These are phyloP conservation scores for Leptonema lineaticorne DNA, from an alignment of 1,140 invertebrate genomes.

Conservation along the genomic window DNA sequence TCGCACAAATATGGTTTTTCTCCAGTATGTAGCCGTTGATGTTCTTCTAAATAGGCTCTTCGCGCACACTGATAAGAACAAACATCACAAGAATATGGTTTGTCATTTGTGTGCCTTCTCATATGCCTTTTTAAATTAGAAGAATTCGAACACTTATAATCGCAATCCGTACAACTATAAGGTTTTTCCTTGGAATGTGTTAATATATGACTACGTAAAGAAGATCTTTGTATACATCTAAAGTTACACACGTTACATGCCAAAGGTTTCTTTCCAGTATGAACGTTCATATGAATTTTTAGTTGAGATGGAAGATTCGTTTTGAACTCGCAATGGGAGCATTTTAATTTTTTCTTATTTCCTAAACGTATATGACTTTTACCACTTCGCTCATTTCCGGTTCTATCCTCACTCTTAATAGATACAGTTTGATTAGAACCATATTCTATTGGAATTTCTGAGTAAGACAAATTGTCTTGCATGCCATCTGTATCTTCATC, in stretches of 20 bases:
- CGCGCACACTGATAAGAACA: slow-evolving; percentile 15
- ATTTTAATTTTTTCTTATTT: neutral
- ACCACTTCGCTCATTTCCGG: neutral
- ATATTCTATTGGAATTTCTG: neutral
- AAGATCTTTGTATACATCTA: slow-evolving; percentile 10
- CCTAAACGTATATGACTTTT: neutral
- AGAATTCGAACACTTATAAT: slow-evolving; percentile 14
- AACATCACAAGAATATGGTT: slow-evolving; percentile 20
- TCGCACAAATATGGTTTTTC: slow-evolving; percentile 37
- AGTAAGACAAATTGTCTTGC: too few relatives aligned
- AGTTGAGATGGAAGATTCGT: neutral
- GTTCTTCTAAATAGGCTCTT: slow-evolving; percentile 18
- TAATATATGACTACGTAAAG: neutral
- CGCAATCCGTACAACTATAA: slow-evolving; percentile 8
- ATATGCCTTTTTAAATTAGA: slow-evolving; percentile 24
- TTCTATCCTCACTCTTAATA: neutral
- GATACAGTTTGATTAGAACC: neutral
- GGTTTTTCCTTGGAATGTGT: slow-evolving; percentile 22
- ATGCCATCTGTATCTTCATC: neutral
- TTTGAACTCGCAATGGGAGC: slow-evolving; percentile 12
- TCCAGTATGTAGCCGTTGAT: slow-evolving; percentile 29
- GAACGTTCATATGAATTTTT: slow-evolving; percentile 5
- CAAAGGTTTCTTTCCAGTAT: slow-evolving; percentile 13
- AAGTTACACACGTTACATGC: slow-evolving; percentile 4
- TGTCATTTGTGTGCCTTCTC: slow-evolving; percentile 21